Base-by-base conservation (phyloP, 2,797 vertebrate species). In the Morus bassanus region DNA sequence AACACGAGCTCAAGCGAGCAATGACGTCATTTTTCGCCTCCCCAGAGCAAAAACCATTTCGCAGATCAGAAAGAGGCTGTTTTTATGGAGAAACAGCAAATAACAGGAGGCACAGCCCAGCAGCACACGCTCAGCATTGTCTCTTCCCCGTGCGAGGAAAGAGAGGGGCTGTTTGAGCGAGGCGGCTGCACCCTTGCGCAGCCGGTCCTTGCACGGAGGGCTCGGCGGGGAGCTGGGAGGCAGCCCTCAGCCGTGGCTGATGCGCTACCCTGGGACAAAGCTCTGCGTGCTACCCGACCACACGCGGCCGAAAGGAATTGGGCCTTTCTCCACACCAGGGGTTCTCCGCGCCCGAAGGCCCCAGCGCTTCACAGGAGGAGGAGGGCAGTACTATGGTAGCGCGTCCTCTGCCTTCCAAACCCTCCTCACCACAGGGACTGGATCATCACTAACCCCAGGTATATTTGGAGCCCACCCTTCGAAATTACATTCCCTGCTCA, bases 281-380 rank as follows among this genome's bases (percentile, higher is more conserved):
- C 21, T 79, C 13, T 60, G 23, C 5, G 0, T 18, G 3, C 28
- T 11, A 22, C 28, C 30, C 57, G 50, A 1, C 37, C n/a, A 8
- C 1, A 2, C 1, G 2, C 1, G 5, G 61, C 18, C 11, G 0
- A 31, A 31, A 37, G 30, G 27, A 59, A 17, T 1, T 2, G 6
- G 17, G 7, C 41, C 46, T 25, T 41, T 17, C 69, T 50, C 31
- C 10, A 2, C 11, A 4, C 18, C 37, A 33, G 16, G 11, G 28
- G 3, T 6, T 37, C 85, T 21, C 28, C 14, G 0, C 5, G 2
- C 27, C 39, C 13, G 2, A 24, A 73, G 17, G 25, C 5, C 14
- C 12, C 56, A 10, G 5, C 3, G 3, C 21, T 31, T 37, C 43
- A 19, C 11, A 9, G 5, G 28, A 2, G 4, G 17, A 2, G 17